A percentile compares a stretch with the other conserved stretches of the same genome.
phyloP scores from a whole-genome alignment of 64 coral and sea anemone species.

The Dendrophyllia cribrosa region DNA sequence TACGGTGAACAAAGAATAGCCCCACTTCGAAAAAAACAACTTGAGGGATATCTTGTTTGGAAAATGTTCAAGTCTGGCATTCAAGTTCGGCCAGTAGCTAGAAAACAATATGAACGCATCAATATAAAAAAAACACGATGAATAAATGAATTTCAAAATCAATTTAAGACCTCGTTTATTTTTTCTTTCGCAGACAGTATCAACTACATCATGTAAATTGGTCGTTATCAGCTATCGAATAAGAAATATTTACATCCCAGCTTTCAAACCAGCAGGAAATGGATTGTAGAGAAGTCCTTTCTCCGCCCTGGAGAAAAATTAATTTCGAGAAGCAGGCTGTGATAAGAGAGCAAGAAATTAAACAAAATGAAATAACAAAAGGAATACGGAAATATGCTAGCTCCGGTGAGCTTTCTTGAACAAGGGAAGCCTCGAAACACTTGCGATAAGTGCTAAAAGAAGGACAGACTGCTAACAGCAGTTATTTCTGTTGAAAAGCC shows the following conservation, averaged over 20 bases:
- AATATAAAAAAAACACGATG: not conserved
- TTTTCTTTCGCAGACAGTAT: constrained; percentile 5
- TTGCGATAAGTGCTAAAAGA: not conserved
- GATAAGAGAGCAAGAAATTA: constrained; percentile 37
- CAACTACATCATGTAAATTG: constrained; percentile 29
- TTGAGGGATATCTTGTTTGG: not conserved
- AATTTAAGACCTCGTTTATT: constrained; percentile 39
- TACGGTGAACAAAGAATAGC: constrained; percentile 31
- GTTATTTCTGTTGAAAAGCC: constrained; percentile 11
- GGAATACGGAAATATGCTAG: constrained; percentile 25
- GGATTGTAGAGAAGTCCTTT: constrained; percentile 29
- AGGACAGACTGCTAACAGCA: constrained; percentile 9
- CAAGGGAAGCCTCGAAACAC: not conserved
- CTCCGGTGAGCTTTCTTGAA: not conserved
- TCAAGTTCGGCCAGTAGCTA: not conserved
- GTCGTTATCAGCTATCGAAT: constrained; percentile 34
- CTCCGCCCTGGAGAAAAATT: constrained; percentile 42
- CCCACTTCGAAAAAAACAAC: constrained; percentile 36
- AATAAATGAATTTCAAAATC: not conserved
- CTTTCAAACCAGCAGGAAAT: constrained; percentile 42
- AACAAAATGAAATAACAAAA: constrained; percentile 18
- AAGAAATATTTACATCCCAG: constrained; percentile 38
- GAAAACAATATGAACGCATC: not conserved
- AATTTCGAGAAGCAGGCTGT: constrained; percentile 43
- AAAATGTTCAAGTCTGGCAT: not conserved